phyloP scores from a whole-genome alignment of 2,113 vertebrate species.

The Oreochromis niloticus region DNA sequence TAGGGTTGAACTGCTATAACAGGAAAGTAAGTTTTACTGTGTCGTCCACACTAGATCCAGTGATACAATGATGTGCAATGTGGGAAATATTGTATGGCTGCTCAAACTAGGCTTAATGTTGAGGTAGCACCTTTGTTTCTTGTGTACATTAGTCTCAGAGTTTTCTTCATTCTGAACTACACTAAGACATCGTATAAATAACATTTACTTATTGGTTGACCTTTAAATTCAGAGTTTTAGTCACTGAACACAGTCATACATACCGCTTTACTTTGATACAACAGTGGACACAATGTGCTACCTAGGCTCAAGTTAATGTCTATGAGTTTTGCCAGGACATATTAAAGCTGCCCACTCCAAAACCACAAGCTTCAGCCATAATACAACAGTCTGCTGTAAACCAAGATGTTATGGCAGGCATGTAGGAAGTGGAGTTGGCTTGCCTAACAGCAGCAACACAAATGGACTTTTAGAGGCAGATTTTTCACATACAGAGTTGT shows the following conservation, averaged over 20 bases:
- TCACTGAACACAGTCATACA: fast-evolving
- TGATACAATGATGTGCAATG: background rate
- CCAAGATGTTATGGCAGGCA: background rate
- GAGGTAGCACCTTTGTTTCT: background rate
- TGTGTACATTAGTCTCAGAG: background rate
- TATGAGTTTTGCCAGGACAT: background rate
- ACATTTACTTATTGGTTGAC: background rate
- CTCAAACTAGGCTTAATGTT: background rate
- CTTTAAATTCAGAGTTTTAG: background rate
- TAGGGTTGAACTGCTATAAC: background rate
- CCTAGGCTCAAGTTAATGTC: background rate
- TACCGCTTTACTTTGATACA: background rate
- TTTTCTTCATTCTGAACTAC: background rate
- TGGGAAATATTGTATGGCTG: background rate
- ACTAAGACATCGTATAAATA: background rate
- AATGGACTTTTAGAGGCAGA: background rate
- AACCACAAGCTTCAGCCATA: background rate
- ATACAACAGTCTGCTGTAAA: background rate
- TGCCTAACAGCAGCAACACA: background rate
- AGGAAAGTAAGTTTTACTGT: background rate
- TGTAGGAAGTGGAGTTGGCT: background rate
- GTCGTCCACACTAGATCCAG: background rate
- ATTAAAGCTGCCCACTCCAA: background rate
- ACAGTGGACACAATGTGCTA: background rate
- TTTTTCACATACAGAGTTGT: background rate